Base-by-base conservation (phyloP, 2,113 vertebrate genomes). In the Macquaria ambigua region DNA sequence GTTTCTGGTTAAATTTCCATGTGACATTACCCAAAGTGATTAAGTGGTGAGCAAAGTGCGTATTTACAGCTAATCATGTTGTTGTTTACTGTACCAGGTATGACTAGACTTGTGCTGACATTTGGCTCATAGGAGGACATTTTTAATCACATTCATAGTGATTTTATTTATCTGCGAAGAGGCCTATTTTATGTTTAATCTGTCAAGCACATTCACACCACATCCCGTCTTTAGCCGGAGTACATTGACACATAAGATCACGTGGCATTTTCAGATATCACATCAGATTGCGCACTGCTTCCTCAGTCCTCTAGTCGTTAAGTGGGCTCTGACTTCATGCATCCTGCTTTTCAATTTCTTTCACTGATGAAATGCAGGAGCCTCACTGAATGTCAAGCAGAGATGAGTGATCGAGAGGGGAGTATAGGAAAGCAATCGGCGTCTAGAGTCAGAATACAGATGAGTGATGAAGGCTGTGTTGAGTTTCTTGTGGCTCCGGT, bases 351-450 rank as follows among this genome's bases (percentile, higher is more conserved):
- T 87, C 31, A 28, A 58, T 70, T 59, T 64, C 16, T 59, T n/a
- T 18, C 41, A 14, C 15, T 8, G 58, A 66, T 71, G 52, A 75
- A 71, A 53, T 53, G 71, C 53, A 9, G 25, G 10, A 73, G 34
- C 21, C 25, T 58, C 64, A 23, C 72, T 72, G 77, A 86, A 86
- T 89, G 52, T 39, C 56, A 86, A 86, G 77, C n/a, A 79, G 81
- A 23, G 3, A 68, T 68, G 56, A 77, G 43, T 62, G 34, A 77
- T 39, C 14, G 71, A 77, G 55, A 1, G 43, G n/a, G 58, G 9
- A 52, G 14, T 9, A 5, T 2, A 43, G 59, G n/a, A 56, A 56
- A 39, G 41, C 48, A 84, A 59, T 73, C 68, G 34, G 50, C n/a
- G 5, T 18, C 46, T n/a, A 3, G 34, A 28, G 31, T 34, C 63